Evolutionary conservation across 2,113 vertebrate species (phyloP).

Genomic region (Dascyllus trimaculatus): DNA sequence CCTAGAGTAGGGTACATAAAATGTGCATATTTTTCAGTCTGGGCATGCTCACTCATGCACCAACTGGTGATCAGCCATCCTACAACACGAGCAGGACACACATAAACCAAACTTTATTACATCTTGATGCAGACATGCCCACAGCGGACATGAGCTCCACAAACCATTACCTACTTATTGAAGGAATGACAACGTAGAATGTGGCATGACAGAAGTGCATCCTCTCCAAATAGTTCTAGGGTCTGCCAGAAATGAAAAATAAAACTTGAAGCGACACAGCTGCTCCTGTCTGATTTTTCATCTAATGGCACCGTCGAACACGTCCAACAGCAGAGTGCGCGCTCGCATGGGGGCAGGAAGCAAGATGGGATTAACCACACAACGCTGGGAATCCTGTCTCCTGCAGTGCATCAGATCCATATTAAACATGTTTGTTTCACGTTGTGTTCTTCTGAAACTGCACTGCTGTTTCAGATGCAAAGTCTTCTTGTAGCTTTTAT

Average conservation of each 20-base stretch:
- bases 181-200: background rate
- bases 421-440: background rate
- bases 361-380: constrained; percentile 5
- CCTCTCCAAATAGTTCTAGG: constrained; percentile 2
- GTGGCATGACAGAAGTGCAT: constrained; percentile 32
- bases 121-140: constrained; percentile 20
- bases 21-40: constrained; percentile 59
- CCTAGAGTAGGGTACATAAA: constrained; percentile 45
- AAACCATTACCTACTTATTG: constrained; percentile 26
- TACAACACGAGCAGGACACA: background rate
- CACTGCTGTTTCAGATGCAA: background rate
- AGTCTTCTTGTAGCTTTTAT: background rate
- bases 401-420: constrained; percentile 7
- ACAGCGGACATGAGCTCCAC: constrained; percentile 15
- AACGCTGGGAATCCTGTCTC: background rate
- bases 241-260: constrained; percentile 42
- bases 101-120: background rate
- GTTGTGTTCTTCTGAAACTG: background rate
- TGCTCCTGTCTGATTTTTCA: constrained; percentile 43
- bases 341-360: background rate
- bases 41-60: constrained; percentile 17
- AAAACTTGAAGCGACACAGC: constrained; percentile 34
- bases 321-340: background rate
- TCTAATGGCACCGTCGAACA: background rate
- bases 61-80: background rate